Evolutionary conservation across 2,888 invertebrate genomes (phyloP).

Genomic region (Hyposoter dolosus): DNA sequence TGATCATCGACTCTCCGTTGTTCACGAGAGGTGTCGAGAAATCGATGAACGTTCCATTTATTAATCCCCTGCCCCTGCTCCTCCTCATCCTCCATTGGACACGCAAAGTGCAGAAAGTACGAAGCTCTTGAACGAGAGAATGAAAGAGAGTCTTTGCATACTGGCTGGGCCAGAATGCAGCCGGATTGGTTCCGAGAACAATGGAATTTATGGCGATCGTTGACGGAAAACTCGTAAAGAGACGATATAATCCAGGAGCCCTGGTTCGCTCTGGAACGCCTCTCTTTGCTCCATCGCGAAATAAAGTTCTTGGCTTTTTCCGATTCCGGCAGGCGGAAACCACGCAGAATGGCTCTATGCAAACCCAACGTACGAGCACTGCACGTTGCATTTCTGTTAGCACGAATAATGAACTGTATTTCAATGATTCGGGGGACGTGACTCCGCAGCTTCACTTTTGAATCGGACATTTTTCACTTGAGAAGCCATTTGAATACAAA

Average conservation of each 20-base stretch:
- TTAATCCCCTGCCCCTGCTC: constrained; percentile 44
- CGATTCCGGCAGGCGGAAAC: constrained; percentile 55
- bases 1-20: constrained; percentile 22
- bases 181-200: constrained; percentile 69
- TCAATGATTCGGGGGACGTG: neutral
- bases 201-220: constrained; percentile 73
- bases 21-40: constrained; percentile 56
- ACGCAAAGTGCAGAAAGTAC: constrained; percentile 23
- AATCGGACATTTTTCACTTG: neutral
- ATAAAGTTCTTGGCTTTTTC: constrained; percentile 40
- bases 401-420: neutral
- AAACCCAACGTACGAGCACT: constrained; percentile 8
- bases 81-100: constrained; percentile 34
- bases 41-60: constrained; percentile 60
- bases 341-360: constrained; percentile 56
- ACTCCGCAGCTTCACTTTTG: neutral
- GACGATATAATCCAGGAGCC: constrained; percentile 67
- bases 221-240: constrained; percentile 70
- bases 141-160: constrained; percentile 50
- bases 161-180: constrained; percentile 67
- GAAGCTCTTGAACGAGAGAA: constrained; percentile 38
- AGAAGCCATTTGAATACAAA: neutral
- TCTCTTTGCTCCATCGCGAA: constrained; percentile 20
- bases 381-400: neutral
- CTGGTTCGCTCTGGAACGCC: constrained; percentile 32